A percentile compares a stretch with the other conserved stretches of the same genome.
Evolutionary conservation across 2,888 invertebrate genomes (phyloP).

Genomic region (Cerceris rybyensis): DNA sequence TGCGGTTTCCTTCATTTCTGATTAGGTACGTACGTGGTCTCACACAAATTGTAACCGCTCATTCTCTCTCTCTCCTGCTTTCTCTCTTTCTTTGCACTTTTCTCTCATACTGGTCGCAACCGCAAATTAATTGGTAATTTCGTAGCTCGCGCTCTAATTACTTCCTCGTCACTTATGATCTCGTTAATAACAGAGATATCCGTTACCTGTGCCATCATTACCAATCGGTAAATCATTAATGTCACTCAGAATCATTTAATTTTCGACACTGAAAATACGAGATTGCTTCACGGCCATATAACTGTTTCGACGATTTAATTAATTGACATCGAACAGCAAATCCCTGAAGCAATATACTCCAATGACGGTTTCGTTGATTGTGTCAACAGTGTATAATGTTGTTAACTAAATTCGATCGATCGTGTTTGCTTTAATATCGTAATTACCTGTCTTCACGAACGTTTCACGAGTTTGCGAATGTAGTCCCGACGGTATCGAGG

Average conservation of each 20-base stretch:
- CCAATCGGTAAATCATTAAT: conserved; percentile 9
- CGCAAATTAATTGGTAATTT: conserved; percentile 57
- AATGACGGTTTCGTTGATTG: no score
- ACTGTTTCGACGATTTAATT: conserved; percentile 31
- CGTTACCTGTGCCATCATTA: conserved; percentile 41
- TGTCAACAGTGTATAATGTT: no score
- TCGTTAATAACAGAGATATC: conserved; percentile 42
- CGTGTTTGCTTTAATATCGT: no score
- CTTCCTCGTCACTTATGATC: conserved; percentile 36
- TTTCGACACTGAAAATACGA: conserved; percentile 17
- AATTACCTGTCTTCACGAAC: no score
- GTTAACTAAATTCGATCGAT: no score
- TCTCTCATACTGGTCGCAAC: background rate
- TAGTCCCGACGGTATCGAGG: background rate
- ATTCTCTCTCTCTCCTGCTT: conserved; percentile 15
- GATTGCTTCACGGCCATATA: background rate
- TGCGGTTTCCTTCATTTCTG: conserved; percentile 45
- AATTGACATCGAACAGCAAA: conserved; percentile 14
- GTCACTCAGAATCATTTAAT: conserved; percentile 30
- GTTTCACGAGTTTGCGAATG: no score
- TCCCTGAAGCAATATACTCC: no score
- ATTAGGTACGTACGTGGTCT: conserved; percentile 54
- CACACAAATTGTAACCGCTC: conserved; percentile 32
- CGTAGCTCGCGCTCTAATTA: conserved; percentile 42
- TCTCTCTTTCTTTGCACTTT: background rate